phyloP scores from a whole-genome alignment of 2,113 vertebrate species.

The Cygnus atratus region DNA sequence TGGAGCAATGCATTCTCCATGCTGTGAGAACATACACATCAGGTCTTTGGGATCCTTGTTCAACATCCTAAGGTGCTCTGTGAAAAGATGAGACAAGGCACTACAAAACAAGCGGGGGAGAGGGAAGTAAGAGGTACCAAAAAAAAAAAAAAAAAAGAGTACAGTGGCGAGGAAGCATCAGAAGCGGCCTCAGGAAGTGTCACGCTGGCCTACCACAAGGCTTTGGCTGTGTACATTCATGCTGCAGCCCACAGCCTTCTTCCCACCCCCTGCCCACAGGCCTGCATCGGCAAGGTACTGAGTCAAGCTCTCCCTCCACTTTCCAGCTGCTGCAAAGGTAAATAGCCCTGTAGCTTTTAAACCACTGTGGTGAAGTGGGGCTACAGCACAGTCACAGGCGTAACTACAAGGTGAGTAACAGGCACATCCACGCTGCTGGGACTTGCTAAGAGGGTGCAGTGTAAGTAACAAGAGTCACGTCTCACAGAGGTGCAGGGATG shows the following conservation, averaged over 20 bases:
- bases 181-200: not conserved
- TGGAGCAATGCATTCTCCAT: not conserved
- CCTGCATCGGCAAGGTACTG: no score
- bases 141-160: no score
- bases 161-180: not conserved
- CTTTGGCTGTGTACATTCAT: not conserved
- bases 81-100: not conserved
- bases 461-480: not conserved
- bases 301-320: not conserved
- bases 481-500: not conserved
- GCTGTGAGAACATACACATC: not conserved
- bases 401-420: not conserved
- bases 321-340: not conserved
- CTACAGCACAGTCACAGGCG: not conserved
- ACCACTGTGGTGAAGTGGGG: not conserved
- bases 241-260: not conserved
- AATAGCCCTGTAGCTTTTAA: not conserved
- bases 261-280: not conserved
- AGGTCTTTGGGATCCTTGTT: not conserved
- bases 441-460: not conserved
- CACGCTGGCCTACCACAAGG: not conserved
- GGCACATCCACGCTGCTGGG: not conserved
- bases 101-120: fast-evolving
- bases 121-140: not conserved
- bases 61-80: fast-evolving